Evolutionary conservation across 2,888 invertebrate species (phyloP).

Genomic region (Mimachlamys varia): DNA sequence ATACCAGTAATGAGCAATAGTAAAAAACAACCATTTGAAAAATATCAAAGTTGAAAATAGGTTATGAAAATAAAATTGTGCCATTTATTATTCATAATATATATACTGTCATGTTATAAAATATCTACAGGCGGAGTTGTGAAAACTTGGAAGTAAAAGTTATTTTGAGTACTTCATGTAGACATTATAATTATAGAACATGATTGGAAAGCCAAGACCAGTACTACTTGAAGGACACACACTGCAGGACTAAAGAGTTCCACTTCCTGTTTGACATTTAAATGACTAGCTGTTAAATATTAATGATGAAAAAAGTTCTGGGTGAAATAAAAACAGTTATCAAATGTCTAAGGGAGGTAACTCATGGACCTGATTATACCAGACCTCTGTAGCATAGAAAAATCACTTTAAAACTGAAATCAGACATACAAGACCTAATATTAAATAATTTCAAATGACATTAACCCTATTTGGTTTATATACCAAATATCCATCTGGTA

Average conservation of each 20-base stretch:
- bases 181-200: background rate
- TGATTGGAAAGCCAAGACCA: background rate
- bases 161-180: background rate
- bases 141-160: background rate
- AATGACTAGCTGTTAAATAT: background rate
- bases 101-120: background rate
- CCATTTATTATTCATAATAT: background rate
- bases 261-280: background rate
- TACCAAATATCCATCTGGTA: too few species aligned
- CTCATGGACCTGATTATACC: too few species aligned
- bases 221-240: background rate
- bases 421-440: too few species aligned
- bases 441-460: too few species aligned
- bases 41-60: conserved; percentile 36
- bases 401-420: too few species aligned
- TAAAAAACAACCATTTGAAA: conserved; percentile 34
- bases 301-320: background rate
- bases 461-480: too few species aligned
- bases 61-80: conserved; percentile 32
- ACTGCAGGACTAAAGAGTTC: background rate
- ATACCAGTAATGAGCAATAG: background rate
- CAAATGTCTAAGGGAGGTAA: too few species aligned
- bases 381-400: too few species aligned
- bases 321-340: too few species aligned
- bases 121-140: background rate